A percentile compares a stretch with the other conserved stretches of the same genome.
Conservation (phyloP, 2,113 vertebrate genomes). For the Condylura cristata region DNA sequence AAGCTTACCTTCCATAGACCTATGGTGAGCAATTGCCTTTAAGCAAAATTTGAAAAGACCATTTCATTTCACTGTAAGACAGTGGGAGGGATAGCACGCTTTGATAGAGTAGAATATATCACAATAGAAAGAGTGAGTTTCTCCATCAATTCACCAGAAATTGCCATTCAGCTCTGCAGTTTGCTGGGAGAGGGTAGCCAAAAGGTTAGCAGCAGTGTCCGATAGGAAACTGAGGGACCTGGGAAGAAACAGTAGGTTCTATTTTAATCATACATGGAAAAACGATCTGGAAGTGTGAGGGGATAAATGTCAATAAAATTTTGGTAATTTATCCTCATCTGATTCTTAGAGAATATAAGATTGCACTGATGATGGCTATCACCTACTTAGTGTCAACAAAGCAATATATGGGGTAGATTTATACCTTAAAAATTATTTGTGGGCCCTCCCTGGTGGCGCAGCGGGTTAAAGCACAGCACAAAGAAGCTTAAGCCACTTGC, state of each 20-base stretch:
- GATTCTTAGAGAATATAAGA: neutral
- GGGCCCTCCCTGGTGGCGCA: no score
- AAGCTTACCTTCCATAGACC: neutral
- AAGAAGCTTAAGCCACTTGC: no score
- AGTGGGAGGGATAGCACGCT: neutral
- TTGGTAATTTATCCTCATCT: neutral
- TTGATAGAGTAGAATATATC: neutral
- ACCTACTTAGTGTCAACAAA: neutral
- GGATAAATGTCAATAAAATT: neutral
- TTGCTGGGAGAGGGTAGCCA: neutral
- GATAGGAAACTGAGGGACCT: neutral
- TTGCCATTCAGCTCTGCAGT: neutral
- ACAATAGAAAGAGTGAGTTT: neutral
- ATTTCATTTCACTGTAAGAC: neutral
- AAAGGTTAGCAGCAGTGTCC: neutral
- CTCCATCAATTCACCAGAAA: neutral
- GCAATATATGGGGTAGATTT: neutral
- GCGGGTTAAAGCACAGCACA: no score
- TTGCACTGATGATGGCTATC: neutral
- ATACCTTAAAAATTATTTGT: neutral
- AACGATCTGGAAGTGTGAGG: neutral
- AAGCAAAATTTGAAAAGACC: constrained; percentile 27
- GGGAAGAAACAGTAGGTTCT: neutral
- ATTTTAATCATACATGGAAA: constrained; percentile 4
- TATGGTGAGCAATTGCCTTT: neutral